These are phyloP conservation scores for Mola mola DNA, from an alignment of 2,113 vertebrate species.

Conservation along the genomic window DNA sequence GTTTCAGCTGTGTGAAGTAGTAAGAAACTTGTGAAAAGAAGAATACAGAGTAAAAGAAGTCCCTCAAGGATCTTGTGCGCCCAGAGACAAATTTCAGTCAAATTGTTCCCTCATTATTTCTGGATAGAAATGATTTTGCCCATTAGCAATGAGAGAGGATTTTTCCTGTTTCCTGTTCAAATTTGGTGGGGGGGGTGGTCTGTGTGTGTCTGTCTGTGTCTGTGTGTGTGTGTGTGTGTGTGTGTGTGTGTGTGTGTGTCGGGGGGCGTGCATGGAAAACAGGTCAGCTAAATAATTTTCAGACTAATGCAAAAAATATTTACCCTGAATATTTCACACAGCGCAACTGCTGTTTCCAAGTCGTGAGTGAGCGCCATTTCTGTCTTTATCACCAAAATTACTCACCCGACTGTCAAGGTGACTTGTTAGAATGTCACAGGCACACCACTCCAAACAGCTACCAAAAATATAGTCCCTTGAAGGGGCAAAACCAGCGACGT, in stretches of 20 bases:
- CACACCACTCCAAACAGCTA: slow-evolving; percentile 56
- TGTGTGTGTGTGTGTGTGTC: too few relatives aligned
- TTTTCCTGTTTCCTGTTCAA: too few relatives aligned
- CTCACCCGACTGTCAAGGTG: slow-evolving; percentile 72
- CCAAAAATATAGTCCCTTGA: slow-evolving; percentile 62
- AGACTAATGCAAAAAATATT: slow-evolving; percentile 57
- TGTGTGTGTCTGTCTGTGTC: too few relatives aligned
- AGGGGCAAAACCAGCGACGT: slow-evolving; percentile 65
- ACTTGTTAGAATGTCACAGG: slow-evolving; percentile 70
- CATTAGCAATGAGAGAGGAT: slow-evolving; percentile 27
- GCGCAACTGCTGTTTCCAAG: slow-evolving; percentile 44
- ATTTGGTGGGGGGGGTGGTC: slow-evolving; percentile 5
- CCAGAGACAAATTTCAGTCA: slow-evolving; percentile 49
- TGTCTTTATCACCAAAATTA: slow-evolving; percentile 67
- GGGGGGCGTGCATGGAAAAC: slow-evolving; percentile 42
- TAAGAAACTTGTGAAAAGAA: slow-evolving; percentile 40
- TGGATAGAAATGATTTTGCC: slow-evolving; percentile 37
- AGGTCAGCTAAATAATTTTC: slow-evolving; percentile 56
- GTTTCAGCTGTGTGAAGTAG: slow-evolving; percentile 57
- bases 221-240: too few relatives aligned
- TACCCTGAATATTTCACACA: slow-evolving; percentile 47
- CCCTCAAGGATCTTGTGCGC: slow-evolving; percentile 43
- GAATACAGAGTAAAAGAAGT: slow-evolving; percentile 32
- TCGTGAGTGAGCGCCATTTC: slow-evolving; percentile 37
- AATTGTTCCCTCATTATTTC: slow-evolving; percentile 56